These are phyloP conservation scores for Bergia sp. DNA, from an alignment of 92 coral and sea anemone genomes.

Conservation along the genomic window DNA sequence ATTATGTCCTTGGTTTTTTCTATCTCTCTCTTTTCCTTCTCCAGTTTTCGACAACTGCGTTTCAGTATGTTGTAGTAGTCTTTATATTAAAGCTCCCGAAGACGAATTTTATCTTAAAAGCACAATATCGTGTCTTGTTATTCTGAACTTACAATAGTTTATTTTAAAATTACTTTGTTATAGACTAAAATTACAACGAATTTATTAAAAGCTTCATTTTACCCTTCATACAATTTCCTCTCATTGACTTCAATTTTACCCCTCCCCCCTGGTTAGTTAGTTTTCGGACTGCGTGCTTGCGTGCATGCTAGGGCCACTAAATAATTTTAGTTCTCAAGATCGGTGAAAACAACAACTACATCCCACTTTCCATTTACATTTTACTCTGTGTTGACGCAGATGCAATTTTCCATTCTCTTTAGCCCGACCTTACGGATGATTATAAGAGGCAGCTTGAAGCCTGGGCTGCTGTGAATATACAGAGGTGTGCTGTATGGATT, in stretches of 20 bases:
- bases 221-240: too few species aligned
- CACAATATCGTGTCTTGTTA: too few species aligned
- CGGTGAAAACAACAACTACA: not conserved
- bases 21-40: too few species aligned
- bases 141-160: too few species aligned
- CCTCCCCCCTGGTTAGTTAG: not conserved
- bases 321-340: not conserved
- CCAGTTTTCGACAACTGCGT: too few species aligned
- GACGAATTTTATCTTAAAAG: too few species aligned
- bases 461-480: constrained; percentile 99
- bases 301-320: not conserved
- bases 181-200: too few species aligned
- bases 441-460: constrained; percentile 90
- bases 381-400: not conserved
- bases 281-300: not conserved
- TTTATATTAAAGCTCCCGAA: too few species aligned
- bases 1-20: not conserved
- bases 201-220: too few species aligned
- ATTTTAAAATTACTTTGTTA: too few species aligned
- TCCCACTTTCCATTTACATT: not conserved
- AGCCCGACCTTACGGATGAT: constrained; percentile 85
- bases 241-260: too few species aligned
- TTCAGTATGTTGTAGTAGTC: too few species aligned
- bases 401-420: not conserved
- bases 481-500: constrained; percentile 62